Percentiles rank a stretch among this genome's conserved stretches.
phyloP scores from a whole-genome alignment of 2,888 invertebrate genomes.

The Scaptomyza caliginosa region DNA sequence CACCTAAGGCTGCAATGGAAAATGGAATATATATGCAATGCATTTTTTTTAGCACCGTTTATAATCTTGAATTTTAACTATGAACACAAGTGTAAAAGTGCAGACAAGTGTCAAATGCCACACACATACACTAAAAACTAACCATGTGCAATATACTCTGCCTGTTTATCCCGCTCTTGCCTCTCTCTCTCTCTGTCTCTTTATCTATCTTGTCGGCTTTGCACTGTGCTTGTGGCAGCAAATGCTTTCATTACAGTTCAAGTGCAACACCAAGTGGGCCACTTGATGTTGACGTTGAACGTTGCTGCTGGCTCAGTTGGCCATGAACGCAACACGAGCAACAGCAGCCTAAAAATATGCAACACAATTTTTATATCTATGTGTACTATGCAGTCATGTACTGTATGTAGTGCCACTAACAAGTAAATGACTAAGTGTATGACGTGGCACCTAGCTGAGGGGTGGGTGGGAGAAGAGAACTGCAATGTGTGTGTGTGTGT shows the following conservation, averaged over 20 bases:
- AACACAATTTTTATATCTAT: slow-evolving; percentile 31
- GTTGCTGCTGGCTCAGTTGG: slow-evolving; percentile 24
- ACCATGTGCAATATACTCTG: slow-evolving; percentile 45
- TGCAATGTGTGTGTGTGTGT: background rate
- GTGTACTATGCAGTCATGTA: background rate
- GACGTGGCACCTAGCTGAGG: slow-evolving; percentile 15
- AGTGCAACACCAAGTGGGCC: slow-evolving; percentile 74
- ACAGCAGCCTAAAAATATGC: slow-evolving; percentile 66
- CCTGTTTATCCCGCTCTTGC: slow-evolving; percentile 3
- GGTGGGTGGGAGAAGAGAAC: background rate
- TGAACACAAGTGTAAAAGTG: slow-evolving; percentile 2
- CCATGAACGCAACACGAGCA: slow-evolving; percentile 50
- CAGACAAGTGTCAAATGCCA: slow-evolving; percentile 68
- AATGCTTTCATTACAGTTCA: slow-evolving; percentile 77
- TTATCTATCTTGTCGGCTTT: slow-evolving; percentile 5
- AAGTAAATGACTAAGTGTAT: slow-evolving; percentile 59
- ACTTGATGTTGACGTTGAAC: slow-evolving; percentile 65
- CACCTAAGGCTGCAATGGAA: background rate
- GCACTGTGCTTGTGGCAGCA: slow-evolving; percentile 51
- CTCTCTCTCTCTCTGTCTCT: background rate
- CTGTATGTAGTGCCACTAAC: slow-evolving; percentile 40
- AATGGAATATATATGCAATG: background rate
- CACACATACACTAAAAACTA: slow-evolving; percentile 53
- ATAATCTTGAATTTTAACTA: slow-evolving; percentile 30
- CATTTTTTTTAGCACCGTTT: slow-evolving; percentile 20